Conservation (phyloP, 2,888 invertebrate genomes). For the Sycophila texana region DNA sequence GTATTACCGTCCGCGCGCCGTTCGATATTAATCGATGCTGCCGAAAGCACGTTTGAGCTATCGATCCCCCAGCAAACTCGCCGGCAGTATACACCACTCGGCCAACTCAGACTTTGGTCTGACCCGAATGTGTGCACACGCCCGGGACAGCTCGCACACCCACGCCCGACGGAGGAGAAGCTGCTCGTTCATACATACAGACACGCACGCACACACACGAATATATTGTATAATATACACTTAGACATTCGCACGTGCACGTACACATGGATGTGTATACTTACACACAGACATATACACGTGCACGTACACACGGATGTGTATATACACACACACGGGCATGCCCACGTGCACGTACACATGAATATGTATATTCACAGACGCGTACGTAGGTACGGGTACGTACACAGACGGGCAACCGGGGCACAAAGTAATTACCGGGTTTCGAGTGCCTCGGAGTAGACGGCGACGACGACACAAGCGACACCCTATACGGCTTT, state of each 20-base stretch:
- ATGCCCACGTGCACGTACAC: no score
- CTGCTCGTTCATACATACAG: slow-evolving; percentile 14
- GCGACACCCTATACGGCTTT: slow-evolving; percentile 15
- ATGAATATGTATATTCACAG: no score
- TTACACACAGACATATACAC: no score
- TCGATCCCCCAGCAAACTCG: slow-evolving; percentile 48
- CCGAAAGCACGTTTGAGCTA: slow-evolving; percentile 54
- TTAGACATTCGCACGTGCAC: no score
- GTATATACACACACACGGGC: no score
- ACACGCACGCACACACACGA: neutral
- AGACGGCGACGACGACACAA: slow-evolving; percentile 10
- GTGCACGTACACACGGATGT: no score
- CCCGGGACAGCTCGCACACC: neutral
- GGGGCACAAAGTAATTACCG: slow-evolving; percentile 55
- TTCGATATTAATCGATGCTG: slow-evolving; percentile 55
- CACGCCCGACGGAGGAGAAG: neutral
- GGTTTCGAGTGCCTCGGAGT: slow-evolving; percentile 47
- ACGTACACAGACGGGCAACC: neutral
- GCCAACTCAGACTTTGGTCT: neutral
- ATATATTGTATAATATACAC: no score
- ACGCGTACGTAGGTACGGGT: no score
- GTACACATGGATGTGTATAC: no score
- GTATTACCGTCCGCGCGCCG: slow-evolving; percentile 39
- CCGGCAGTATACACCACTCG: neutral
- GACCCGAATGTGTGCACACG: neutral